Evolutionary conservation across 2,797 vertebrate genomes (phyloP).

Genomic region (Prunella strophiata): DNA sequence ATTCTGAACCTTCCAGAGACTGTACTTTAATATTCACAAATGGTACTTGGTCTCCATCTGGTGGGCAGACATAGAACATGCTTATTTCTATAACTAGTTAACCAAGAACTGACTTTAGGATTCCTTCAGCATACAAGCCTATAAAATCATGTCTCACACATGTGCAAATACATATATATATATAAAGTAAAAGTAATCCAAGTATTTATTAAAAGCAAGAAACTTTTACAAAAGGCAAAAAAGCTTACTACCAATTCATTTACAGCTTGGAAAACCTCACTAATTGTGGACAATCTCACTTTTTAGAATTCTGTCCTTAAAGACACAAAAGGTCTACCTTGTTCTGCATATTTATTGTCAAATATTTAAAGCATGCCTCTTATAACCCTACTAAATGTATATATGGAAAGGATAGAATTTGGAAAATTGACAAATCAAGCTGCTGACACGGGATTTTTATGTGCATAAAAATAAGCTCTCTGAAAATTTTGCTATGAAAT

Average conservation of each 20-base stretch:
- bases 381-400: background rate
- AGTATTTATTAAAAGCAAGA: background rate
- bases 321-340: background rate
- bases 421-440: background rate
- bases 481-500: background rate
- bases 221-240: background rate
- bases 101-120: background rate
- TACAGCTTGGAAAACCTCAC: background rate
- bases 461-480: background rate
- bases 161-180: background rate
- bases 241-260: background rate
- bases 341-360: background rate
- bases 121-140: background rate
- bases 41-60: slow-evolving; percentile 36
- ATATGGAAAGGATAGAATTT: background rate
- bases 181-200: background rate
- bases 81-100: background rate
- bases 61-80: slow-evolving; percentile 28
- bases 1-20: background rate
- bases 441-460: background rate
- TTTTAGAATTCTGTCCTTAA: background rate
- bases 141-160: background rate
- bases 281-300: background rate
- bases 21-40: background rate
- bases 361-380: background rate